Evolutionary conservation across 2,888 invertebrate species (phyloP).

Genomic region (Ophion ellenae): DNA sequence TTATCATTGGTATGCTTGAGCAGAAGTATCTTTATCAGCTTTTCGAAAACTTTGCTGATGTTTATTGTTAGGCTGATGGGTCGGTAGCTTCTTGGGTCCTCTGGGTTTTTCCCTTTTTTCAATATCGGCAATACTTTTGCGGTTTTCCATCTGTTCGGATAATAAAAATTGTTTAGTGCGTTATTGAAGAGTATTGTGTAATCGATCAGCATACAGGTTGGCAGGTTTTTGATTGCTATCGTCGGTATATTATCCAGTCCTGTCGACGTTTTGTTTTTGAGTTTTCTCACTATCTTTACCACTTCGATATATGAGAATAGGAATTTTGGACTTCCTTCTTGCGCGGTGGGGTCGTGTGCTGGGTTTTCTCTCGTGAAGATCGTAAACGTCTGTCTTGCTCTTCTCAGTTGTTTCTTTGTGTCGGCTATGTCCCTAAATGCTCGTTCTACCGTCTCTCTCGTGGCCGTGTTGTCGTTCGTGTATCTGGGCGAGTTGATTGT

Average conservation of each 20-base stretch:
- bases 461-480: constrained; percentile 10
- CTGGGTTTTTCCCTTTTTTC: no score
- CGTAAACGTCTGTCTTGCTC: background rate
- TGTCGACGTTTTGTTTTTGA: constrained; percentile 12
- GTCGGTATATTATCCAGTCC: constrained; percentile 10
- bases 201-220: no score
- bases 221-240: background rate
- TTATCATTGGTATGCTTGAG: no score
- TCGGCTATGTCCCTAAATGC: background rate
- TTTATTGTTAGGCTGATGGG: no score
- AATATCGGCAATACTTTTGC: no score
- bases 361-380: constrained; percentile 17
- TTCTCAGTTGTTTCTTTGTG: background rate
- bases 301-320: background rate
- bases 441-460: constrained; percentile 18
- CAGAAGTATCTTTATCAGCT: no score
- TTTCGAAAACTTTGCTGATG: no score
- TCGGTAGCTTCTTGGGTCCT: no score
- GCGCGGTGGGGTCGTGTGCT: background rate
- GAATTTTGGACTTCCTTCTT: background rate
- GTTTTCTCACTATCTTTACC: background rate
- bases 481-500: constrained; percentile 30
- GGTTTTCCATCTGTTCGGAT: no score
- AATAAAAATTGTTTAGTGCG: no score
- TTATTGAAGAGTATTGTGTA: no score